These are phyloP conservation scores for Drosophila orena DNA, from an alignment of 1,140 invertebrate species.

Conservation along the genomic window DNA sequence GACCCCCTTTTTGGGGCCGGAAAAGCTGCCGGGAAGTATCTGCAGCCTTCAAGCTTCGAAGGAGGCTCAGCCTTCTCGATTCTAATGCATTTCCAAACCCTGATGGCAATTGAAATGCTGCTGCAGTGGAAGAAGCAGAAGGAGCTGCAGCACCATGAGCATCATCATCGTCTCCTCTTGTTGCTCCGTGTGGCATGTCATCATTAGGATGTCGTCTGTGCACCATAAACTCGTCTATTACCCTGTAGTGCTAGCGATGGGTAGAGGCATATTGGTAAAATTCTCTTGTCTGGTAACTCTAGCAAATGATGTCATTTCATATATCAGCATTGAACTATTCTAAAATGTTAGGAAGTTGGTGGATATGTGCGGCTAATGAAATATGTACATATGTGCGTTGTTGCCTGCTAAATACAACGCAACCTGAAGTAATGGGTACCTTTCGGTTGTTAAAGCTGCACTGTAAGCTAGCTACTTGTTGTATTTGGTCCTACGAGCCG, in stretches of 20 bases:
- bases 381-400: no score
- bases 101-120: constrained; percentile 50
- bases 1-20: neutral
- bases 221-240: constrained; percentile 45
- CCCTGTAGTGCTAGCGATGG: neutral
- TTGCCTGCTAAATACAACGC: no score
- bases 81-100: constrained; percentile 68
- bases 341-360: neutral
- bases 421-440: neutral
- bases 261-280: neutral
- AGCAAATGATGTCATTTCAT: neutral
- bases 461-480: constrained; percentile 1
- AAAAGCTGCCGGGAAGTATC: constrained; percentile 8
- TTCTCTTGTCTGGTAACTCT: neutral
- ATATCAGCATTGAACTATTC: neutral
- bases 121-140: constrained; percentile 20
- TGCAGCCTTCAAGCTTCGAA: constrained; percentile 12
- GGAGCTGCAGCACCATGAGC: constrained; percentile 11
- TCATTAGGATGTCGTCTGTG: constrained; percentile 68
- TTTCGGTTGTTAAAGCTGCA: neutral
- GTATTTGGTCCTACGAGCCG: constrained; percentile 15
- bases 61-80: constrained; percentile 37
- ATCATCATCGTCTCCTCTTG: constrained; percentile 25
- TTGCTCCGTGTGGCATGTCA: constrained; percentile 68
- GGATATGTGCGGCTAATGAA: no score